These are phyloP conservation scores for Magallana gigas DNA, from an alignment of 1,140 invertebrate species.

Conservation along the genomic window DNA sequence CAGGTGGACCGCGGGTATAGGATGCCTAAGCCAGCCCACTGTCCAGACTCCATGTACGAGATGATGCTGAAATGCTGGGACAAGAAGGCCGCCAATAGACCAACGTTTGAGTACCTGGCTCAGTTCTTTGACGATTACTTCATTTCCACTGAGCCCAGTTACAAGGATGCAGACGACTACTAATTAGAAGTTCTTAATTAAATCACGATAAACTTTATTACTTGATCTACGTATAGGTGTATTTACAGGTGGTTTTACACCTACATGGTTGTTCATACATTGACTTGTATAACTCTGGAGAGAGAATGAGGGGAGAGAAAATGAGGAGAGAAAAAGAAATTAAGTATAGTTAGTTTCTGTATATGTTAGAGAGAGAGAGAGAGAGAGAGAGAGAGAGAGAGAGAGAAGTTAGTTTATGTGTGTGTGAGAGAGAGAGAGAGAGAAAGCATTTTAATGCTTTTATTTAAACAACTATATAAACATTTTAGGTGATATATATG, in stretches of 20 bases:
- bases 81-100: conserved; percentile 91
- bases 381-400: no score
- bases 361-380: no score
- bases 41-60: conserved; percentile 91
- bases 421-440: no score
- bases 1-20: conserved; percentile 96
- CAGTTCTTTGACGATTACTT: conserved; percentile 98
- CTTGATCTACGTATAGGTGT: no score
- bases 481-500: no score
- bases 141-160: conserved; percentile 95
- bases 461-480: no score
- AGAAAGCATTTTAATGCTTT: no score
- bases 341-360: no score
- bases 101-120: conserved; percentile 98
- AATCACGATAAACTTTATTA: no score
- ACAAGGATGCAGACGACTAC: conserved; percentile 79
- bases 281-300: background rate
- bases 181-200: background rate
- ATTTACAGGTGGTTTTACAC: no score
- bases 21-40: conserved; percentile 88
- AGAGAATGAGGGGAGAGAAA: background rate
- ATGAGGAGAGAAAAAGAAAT: background rate
- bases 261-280: background rate
- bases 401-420: no score
- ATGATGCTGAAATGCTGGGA: conserved; percentile 80